Conservation (phyloP, 2,888 invertebrate species). For the Ophraella communa region DNA sequence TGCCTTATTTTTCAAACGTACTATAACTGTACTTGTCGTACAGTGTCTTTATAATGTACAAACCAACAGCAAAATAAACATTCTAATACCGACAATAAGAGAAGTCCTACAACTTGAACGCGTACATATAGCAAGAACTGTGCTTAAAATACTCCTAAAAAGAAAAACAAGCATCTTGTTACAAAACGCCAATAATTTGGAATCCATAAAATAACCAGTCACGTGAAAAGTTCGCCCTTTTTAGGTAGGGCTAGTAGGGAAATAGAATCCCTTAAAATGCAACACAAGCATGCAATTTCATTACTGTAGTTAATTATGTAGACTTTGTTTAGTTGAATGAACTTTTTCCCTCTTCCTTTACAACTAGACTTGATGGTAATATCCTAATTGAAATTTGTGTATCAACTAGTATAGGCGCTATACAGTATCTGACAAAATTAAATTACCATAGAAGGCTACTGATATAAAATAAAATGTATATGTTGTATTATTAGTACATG, state of each 20-base stretch:
- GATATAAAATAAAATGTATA: too few species aligned
- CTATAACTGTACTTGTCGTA: too few species aligned
- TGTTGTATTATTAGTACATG: too few species aligned
- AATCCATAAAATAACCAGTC: background rate
- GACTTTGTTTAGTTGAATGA: conserved; percentile 25
- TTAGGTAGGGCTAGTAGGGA: background rate
- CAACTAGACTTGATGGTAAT: too few species aligned
- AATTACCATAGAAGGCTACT: too few species aligned
- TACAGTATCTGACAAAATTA: too few species aligned
- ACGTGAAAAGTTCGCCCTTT: background rate
- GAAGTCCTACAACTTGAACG: background rate
- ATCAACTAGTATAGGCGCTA: too few species aligned
- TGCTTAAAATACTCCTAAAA: background rate
- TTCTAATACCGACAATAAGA: background rate
- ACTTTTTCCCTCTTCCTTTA: conserved; percentile 11
- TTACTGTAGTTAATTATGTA: conserved; percentile 15
- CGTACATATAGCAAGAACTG: too few species aligned
- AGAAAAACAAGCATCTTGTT: background rate
- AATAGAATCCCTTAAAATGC: conserved; percentile 27
- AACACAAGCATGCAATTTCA: conserved; percentile 29
- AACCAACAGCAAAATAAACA: background rate
- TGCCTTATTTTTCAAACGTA: too few species aligned
- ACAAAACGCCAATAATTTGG: background rate
- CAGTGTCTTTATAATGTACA: too few species aligned
- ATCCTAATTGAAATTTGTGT: too few species aligned